phyloP scores from a whole-genome alignment of 2,797 vertebrate species.

The Semotilus atromaculatus region DNA sequence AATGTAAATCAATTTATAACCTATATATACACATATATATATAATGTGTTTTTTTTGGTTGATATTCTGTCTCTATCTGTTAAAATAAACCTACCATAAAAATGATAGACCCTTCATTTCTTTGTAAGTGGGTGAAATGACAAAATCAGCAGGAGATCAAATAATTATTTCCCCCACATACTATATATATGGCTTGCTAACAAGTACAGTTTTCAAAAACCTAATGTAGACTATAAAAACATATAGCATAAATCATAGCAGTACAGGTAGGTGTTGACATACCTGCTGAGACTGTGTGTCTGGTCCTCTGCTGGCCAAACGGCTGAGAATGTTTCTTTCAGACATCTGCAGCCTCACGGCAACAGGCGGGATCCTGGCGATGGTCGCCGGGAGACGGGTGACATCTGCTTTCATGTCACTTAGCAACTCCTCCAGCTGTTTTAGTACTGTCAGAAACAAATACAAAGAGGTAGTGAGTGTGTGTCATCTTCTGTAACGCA shows the following conservation, averaged over 20 bases:
- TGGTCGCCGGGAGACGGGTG: slow-evolving; percentile 94
- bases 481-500: no score
- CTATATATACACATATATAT: no score
- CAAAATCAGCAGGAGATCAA: no score
- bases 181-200: not conserved
- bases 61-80: no score
- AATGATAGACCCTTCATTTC: no score
- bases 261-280: slow-evolving; percentile 12
- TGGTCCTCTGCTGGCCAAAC: slow-evolving; percentile 92
- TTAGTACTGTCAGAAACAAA: slow-evolving; percentile 83
- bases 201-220: not conserved
- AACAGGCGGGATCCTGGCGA: slow-evolving; percentile 95
- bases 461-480: not conserved
- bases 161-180: no score
- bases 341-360: slow-evolving; percentile 97
- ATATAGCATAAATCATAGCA: slow-evolving; percentile 48
- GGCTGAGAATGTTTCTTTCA: slow-evolving; percentile 95
- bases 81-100: no score
- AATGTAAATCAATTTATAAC: no score
- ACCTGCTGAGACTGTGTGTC: slow-evolving; percentile 89
- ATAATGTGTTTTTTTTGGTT: no score
- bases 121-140: no score
- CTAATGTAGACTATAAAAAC: not conserved
- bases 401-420: slow-evolving; percentile 99
- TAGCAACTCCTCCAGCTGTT: slow-evolving; percentile 96